Conservation (phyloP, 2,888 invertebrate species). For the Hipparchia semele region DNA sequence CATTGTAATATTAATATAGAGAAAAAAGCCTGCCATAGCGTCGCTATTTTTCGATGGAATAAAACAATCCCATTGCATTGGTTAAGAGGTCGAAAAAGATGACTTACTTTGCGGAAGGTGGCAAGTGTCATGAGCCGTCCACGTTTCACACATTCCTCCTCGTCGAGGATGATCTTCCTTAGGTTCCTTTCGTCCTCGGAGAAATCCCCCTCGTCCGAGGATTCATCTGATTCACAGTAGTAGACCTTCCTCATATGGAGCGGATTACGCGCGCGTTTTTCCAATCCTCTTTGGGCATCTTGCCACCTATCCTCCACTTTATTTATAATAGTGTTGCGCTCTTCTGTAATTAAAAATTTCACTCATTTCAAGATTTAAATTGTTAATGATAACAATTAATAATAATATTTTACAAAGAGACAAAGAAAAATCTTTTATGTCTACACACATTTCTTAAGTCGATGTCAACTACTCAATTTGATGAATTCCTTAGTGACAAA, state of each 20-base stretch:
- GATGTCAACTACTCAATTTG: too few relatives aligned
- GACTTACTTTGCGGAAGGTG: neutral
- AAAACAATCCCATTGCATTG: too few relatives aligned
- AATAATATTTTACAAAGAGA: too few relatives aligned
- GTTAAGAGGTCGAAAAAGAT: too few relatives aligned
- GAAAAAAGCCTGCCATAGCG: too few relatives aligned
- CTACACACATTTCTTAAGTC: too few relatives aligned
- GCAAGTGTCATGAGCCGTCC: conserved; percentile 48
- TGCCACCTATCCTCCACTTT: neutral
- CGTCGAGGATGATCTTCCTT: conserved; percentile 57
- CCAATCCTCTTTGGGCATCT: accelerated
- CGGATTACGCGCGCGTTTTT: neutral
- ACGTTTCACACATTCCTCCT: conserved; percentile 89
- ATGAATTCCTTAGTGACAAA: too few relatives aligned
- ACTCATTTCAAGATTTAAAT: too few relatives aligned
- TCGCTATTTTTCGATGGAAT: too few relatives aligned
- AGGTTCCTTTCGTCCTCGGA: conserved; percentile 24
- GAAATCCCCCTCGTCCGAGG: conserved; percentile 69
- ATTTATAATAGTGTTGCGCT: neutral
- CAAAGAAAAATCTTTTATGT: too few relatives aligned
- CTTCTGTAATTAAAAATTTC: neutral
- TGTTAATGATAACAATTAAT: too few relatives aligned
- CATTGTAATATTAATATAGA: too few relatives aligned
- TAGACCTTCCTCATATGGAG: neutral
- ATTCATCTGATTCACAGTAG: conserved; percentile 51